phyloP scores from a whole-genome alignment of 2,888 invertebrate species.

The Geotrupes spiniger region DNA sequence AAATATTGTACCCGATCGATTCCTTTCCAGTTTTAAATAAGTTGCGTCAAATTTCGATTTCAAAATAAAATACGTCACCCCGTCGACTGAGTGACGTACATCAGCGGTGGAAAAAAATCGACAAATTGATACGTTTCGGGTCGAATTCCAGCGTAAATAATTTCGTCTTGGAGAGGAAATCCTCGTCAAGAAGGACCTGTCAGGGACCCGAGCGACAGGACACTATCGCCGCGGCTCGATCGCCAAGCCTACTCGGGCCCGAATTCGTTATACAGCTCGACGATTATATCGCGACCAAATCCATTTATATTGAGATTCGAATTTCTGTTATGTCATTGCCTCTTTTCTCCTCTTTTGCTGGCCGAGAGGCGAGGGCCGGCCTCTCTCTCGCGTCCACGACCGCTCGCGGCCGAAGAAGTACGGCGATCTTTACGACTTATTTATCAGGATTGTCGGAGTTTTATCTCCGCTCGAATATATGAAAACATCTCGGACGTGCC shows the following conservation, averaged over 20 bases:
- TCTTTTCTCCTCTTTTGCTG: constrained; percentile 32
- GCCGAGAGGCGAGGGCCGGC: too few relatives aligned
- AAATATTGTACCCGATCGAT: too few relatives aligned
- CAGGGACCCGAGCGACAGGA: constrained; percentile 39
- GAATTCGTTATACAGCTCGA: constrained; percentile 40
- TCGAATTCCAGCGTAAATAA: constrained; percentile 43
- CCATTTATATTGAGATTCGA: constrained; percentile 50
- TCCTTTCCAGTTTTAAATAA: too few relatives aligned
- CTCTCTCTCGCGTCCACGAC: not conserved
- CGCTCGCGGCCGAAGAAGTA: too few relatives aligned
- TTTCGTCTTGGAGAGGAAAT: constrained; percentile 43
- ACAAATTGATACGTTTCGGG: too few relatives aligned
- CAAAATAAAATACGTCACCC: too few relatives aligned
- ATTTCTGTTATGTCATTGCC: constrained; percentile 46
- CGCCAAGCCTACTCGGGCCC: constrained; percentile 33
- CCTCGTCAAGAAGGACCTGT: constrained; percentile 40
- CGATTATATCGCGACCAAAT: constrained; percentile 47
- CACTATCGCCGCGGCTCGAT: constrained; percentile 45
- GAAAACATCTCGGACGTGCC: not conserved
- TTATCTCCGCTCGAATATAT: not conserved
- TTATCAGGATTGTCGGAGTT: constrained; percentile 1
- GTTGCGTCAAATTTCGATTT: too few relatives aligned
- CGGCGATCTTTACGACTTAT: constrained; percentile 4
- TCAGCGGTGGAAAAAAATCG: too few relatives aligned
- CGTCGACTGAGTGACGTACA: too few relatives aligned